Evolutionary conservation across 1,140 invertebrate genomes (phyloP).

Genomic region (Mercenaria mercenaria): DNA sequence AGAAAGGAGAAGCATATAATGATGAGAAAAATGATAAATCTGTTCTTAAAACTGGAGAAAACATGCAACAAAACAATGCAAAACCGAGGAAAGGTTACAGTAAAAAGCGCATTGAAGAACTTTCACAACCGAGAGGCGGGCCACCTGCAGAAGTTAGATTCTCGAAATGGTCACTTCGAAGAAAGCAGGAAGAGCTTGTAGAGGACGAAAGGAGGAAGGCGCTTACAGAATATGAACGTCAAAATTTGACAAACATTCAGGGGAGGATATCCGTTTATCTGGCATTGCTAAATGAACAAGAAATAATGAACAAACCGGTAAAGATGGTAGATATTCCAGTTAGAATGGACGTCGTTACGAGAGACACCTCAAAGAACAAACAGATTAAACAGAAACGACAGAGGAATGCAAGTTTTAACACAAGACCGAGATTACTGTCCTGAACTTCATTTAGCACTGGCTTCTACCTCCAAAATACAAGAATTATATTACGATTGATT

Average conservation of each 20-base stretch:
- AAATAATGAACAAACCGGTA: not conserved
- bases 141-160: conserved; percentile 52
- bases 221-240: conserved; percentile 34
- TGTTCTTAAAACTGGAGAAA: not conserved
- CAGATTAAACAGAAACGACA: not conserved
- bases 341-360: not conserved
- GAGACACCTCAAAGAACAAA: not conserved
- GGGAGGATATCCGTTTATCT: conserved; percentile 52
- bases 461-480: too few species aligned
- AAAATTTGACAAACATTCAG: conserved; percentile 44
- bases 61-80: not conserved
- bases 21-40: not conserved
- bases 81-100: conserved; percentile 43
- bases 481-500: too few species aligned
- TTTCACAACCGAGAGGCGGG: conserved; percentile 28
- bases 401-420: not conserved
- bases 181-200: conserved; percentile 30
- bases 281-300: conserved; percentile 44
- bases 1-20: not conserved
- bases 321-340: conserved; percentile 23
- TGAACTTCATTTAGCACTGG: too few species aligned
- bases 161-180: conserved; percentile 52
- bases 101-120: conserved; percentile 32
- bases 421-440: not conserved
- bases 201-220: conserved; percentile 29